Evolutionary conservation across 2,797 vertebrate genomes (phyloP), one percentile per base, ranked within the genome.

Genomic region (Sebastes aleutianus): DNA sequence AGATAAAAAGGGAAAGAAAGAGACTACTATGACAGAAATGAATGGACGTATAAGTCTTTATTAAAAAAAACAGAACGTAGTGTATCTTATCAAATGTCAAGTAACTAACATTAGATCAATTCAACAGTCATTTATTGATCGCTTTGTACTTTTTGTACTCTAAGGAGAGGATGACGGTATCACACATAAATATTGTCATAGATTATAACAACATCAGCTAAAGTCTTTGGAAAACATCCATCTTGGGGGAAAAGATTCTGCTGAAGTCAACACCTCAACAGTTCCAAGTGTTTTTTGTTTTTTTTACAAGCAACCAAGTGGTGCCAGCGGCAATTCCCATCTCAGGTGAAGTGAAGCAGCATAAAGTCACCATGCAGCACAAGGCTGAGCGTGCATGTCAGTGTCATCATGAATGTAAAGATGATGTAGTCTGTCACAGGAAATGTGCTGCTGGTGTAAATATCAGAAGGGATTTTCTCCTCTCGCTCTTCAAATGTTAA

Each of bases 1-100:
- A 26, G 29, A 63, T 32, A 16, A 34, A 62, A 47, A 18, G 6
- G 31, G 22, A 57, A 10, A 53, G 22, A 64, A 54, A 64, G 16
- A 53, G 9, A 34, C 31, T 6, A 7, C 27, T 24, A 32, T 5
- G 8, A 50, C 26, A 47, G 43, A 47, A 47, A 47, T 47, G 0
- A 47, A 47, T 16, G 0, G 0, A 7, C 16, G 6, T 18, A 47
- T 0, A 47, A 47, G 43, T 8, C 43, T 47, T 47, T 18, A 47
- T 18, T 0, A 8, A 47, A 43, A 39, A 72, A 2, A 32, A 59
- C 2, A 34, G 11, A 20, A 16, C 3, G 1, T 50, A 4, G 6
- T 14, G 56, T 31, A 20, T 20, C 24, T 16, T 20, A 4, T 58
- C 54, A 27, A 16, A 3, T 27, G 32, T 29, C 9, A 43, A 29